Evolutionary conservation across 2,113 vertebrate species (phyloP).

Genomic region (Pituophis catenifer): DNA sequence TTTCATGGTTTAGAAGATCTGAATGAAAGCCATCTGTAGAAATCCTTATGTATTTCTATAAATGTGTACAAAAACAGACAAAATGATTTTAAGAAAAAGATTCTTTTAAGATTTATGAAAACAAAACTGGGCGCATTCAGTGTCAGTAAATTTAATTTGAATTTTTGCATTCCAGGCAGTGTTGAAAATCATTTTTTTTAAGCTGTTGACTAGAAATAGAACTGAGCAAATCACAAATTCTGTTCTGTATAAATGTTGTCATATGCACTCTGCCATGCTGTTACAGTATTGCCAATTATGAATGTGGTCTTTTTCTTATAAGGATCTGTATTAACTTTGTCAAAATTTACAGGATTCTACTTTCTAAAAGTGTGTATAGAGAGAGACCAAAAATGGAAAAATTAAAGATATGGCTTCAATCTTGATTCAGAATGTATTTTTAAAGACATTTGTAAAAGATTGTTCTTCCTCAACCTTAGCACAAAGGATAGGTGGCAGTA

Average conservation of each 20-base stretch:
- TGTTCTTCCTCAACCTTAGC: not conserved
- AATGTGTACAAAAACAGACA: not conserved
- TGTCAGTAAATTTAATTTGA: not conserved
- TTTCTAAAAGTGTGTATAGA: not conserved
- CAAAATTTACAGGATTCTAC: not conserved
- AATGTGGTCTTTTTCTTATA: not conserved
- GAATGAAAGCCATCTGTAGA: slow-evolving; percentile 20
- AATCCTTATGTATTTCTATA: slow-evolving; percentile 18
- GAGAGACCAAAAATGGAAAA: not conserved
- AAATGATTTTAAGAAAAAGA: slow-evolving; percentile 10
- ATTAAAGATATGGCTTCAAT: not conserved
- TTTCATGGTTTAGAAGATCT: slow-evolving; percentile 47
- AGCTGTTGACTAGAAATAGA: not conserved
- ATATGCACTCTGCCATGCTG: not conserved
- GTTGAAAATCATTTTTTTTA: not conserved
- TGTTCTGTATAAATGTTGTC: not conserved
- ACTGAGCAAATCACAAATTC: not conserved
- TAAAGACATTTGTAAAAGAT: not conserved
- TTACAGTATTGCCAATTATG: not conserved
- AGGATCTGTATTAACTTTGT: not conserved
- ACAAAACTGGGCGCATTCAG: slow-evolving; percentile 21
- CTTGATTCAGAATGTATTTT: not conserved
- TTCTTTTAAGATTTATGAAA: slow-evolving; percentile 27
- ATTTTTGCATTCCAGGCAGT: not conserved
- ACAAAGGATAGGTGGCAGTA: not conserved